These are phyloP conservation scores for Lanius collurio DNA, from an alignment of 2,113 vertebrate species.

Conservation along the genomic window DNA sequence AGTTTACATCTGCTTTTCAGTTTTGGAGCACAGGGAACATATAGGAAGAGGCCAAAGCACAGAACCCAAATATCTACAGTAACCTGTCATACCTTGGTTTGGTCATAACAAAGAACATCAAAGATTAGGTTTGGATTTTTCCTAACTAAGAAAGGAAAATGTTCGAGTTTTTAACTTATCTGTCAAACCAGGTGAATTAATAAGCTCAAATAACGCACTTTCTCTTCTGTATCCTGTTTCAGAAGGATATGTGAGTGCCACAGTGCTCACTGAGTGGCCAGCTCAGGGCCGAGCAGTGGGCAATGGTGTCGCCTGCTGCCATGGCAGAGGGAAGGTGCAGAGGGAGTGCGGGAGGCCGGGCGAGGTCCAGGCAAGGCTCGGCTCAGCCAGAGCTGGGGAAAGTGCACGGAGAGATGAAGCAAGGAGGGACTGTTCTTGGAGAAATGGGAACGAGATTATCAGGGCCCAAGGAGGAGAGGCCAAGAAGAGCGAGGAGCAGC, in stretches of 20 bases:
- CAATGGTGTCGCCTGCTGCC: too few relatives aligned
- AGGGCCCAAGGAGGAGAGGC: too few relatives aligned
- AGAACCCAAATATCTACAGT: not conserved
- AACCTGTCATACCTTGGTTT: not conserved
- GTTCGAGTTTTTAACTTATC: not conserved
- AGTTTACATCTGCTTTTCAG: not conserved
- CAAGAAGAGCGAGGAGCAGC: too few relatives aligned
- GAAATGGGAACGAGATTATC: too few relatives aligned
- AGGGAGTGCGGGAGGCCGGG: too few relatives aligned
- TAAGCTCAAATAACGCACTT: not conserved
- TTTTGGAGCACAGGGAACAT: not conserved
- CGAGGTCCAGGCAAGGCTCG: too few relatives aligned
- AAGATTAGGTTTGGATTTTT: not conserved
- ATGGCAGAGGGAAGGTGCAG: too few relatives aligned
- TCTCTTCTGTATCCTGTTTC: not conserved
- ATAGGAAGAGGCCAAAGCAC: not conserved
- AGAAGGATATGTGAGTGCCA: not conserved
- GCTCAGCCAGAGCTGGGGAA: too few relatives aligned
- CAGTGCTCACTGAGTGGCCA: too few relatives aligned
- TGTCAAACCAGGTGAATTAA: not conserved
- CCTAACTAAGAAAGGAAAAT: not conserved
- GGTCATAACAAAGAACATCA: not conserved
- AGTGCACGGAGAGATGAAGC: too few relatives aligned
- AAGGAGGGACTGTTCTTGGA: too few relatives aligned
- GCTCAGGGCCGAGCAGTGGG: too few relatives aligned